Base-by-base conservation (phyloP, 2,888 invertebrate species). In the Oligia latruncula region DNA sequence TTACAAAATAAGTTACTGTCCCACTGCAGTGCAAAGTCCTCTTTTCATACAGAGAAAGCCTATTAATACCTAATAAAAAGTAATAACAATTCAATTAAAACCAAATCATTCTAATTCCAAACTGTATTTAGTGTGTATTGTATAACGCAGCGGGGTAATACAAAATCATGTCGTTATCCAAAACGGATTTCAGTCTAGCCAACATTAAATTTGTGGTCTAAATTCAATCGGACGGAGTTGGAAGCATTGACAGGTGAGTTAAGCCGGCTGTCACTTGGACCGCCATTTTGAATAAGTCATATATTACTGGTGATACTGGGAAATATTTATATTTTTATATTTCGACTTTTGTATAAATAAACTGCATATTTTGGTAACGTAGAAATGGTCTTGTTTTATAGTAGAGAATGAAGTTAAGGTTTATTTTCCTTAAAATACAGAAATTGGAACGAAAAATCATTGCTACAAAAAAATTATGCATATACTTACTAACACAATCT, bases 171-270 rank as follows among this genome's bases (percentile, higher is more conserved):
- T 81, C 83, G 75, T 77, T 82, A 77, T 74, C 66, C 75, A 88
- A 88, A 85, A 81, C 49, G 76, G 71, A 88, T 88, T 87, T 84
- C 49, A 80, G 72, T 74, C 65, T 58, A 74, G 29, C 77, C 71
- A 77, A 74, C 77, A 85, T 84, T 83, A 83, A 88, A 89, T 89
- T 87, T 81, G 87, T 80, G 88, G 85, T 85, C 77, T 83, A 77
- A 84, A 88, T 83, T 84, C 80, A 89, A 84, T 89, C 77, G 70
- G 64, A 72, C 73, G 23, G 71, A 67, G 81, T 73, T 62, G 66
- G 78, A 55, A 73, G 62, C 72, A 88, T 79, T 87, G 81, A 84
- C 89, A 82, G 83, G 76, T 84, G 81, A 78, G 75, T 72, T 80
- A 62, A 81, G 67, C 60, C 58, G 29, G 62, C 84, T 80, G 81